A percentile compares a stretch with the other conserved stretches of the same genome.
These are phyloP conservation scores for Phlogophora meticulosa DNA, from an alignment of 2,888 invertebrate species.

Conservation along the genomic window DNA sequence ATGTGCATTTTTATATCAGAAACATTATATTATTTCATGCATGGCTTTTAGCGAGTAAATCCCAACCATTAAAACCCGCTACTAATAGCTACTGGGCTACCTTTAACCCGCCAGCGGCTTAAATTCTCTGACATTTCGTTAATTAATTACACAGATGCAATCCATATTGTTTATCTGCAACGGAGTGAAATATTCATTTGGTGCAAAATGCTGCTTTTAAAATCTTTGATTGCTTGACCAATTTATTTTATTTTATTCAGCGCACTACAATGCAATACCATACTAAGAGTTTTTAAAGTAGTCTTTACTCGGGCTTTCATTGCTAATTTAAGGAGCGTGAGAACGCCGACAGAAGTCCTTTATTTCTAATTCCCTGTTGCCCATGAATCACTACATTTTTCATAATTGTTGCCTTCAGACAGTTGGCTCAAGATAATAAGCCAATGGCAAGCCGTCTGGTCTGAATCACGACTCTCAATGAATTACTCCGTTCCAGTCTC, in stretches of 20 bases:
- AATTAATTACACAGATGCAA: not conserved
- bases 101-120: constrained; percentile 3
- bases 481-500: constrained; percentile 13
- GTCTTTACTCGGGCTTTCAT: not conserved
- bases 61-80: not conserved
- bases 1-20: constrained; percentile 10
- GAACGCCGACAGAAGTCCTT: constrained; percentile 21
- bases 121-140: constrained; percentile 11
- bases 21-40: not conserved
- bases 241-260: constrained; percentile 4
- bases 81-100: not conserved
- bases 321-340: constrained; percentile 26
- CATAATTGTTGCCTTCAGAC: constrained; percentile 34
- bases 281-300: constrained; percentile 1
- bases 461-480: constrained; percentile 27
- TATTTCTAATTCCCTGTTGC: constrained; percentile 11
- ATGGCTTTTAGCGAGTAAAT: not conserved
- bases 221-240: not conserved
- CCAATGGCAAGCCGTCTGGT: constrained; percentile 25
- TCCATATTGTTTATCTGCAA: not conserved
- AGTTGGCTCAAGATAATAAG: constrained; percentile 33
- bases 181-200: not conserved
- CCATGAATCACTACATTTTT: constrained; percentile 23
- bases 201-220: too few relatives aligned
- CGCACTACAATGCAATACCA: constrained; percentile 2